phyloP scores from a whole-genome alignment of 2,113 vertebrate species.

The Blennius ocellaris region DNA sequence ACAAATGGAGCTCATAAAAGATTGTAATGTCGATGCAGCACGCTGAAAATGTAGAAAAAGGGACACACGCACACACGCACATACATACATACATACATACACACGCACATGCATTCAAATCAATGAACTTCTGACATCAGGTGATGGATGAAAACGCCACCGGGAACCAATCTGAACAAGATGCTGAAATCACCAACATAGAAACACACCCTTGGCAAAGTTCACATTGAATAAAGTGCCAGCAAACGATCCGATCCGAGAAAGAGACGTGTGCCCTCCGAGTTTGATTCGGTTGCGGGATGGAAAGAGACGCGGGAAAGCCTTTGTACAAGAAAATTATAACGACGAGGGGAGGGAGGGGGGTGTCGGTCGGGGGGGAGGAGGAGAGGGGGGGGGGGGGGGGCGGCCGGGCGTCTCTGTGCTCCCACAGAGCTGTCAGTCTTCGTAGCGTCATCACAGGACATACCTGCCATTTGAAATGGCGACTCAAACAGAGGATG shows the following conservation, averaged over 20 bases:
- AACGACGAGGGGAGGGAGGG: conserved; percentile 31
- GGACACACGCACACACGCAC: conserved; percentile 42
- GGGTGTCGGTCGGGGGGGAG: conserved; percentile 31
- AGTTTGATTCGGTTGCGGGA: conserved; percentile 48
- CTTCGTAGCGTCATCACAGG: conserved; percentile 55
- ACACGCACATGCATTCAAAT: conserved; percentile 57
- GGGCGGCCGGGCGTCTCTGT: conserved; percentile 45
- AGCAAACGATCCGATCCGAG: conserved; percentile 75
- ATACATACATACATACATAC: conserved; percentile 32
- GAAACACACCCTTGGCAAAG: conserved; percentile 79
- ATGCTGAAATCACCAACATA: conserved; percentile 64
- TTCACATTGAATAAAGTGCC: conserved; percentile 81
- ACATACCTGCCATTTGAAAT: conserved; percentile 44
- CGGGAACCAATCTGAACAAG: conserved; percentile 62
- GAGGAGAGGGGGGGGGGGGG: no score
- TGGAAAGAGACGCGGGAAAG: conserved; percentile 30
- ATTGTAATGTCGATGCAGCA: conserved; percentile 59
- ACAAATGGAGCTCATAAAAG: conserved; percentile 68
- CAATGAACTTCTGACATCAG: conserved; percentile 64
- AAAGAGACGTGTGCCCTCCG: conserved; percentile 60
- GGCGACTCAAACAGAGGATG: conserved; percentile 68
- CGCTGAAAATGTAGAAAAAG: conserved; percentile 72
- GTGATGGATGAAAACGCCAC: conserved; percentile 60
- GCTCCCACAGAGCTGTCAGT: conserved; percentile 60
- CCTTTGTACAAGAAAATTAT: conserved; percentile 56